Base-by-base conservation (phyloP, 2,888 invertebrate genomes). In the Athripsodes cinereus region DNA sequence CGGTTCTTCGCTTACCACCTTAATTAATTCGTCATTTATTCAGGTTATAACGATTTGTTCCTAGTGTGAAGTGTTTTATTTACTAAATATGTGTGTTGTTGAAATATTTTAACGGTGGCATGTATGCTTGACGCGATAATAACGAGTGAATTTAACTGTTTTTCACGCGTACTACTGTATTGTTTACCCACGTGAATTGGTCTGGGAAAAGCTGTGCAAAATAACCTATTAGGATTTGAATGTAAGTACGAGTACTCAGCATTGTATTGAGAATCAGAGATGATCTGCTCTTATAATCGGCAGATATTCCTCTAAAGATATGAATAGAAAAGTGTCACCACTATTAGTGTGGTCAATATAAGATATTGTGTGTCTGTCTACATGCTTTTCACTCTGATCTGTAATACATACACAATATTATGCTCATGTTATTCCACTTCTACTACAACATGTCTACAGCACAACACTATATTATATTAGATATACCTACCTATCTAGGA, bases 151-250 rank as follows among this genome's bases (percentile, higher is more conserved):
- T 22, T 22, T 21, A 55, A 55, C 50, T 21, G 55, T 55, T 50
- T 22, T 50, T 16, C 13, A 5, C 48, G 49, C 55, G 21, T 50
- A 11, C 50, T 21, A 11, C 40, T 52, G 56, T 52, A 50, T 56
- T 56, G 56, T 56, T 56, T 56, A 56, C 49, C 51, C 56, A 56
- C 56, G 56, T 56, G 56, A 56, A 50, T 56, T 44, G 13, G 56
- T 48, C 56, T 52, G 51, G 22, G 22, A 26, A 50, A 50, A 50
- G 50, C 50, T 50, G 50, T 16, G 16, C 22, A 50, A 50, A 50
- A 50, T 22, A n/a, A 50, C 50, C 22, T 50, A 11, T 26, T 50
- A n/a, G 22, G 50, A 50, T 50, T 21, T 50, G 50, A 50, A 50
- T 20, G 50, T 50, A 21, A 50, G 50, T 50, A 50, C n/a, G n/a